phyloP scores from a whole-genome alignment of 2,113 vertebrate species.

The Phalacrocorax pelagicus region DNA sequence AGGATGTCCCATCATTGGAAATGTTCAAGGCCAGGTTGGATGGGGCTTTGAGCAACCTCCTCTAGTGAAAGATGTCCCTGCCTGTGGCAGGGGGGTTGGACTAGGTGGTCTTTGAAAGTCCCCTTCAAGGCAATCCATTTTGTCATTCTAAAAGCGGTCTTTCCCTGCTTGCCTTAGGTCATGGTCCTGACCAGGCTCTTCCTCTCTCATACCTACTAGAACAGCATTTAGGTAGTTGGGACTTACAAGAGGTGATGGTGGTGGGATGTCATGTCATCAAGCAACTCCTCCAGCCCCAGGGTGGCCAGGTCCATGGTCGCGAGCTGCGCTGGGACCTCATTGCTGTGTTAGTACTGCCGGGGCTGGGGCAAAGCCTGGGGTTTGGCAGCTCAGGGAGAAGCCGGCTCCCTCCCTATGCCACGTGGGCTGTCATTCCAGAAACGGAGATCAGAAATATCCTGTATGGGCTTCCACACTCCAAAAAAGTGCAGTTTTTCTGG shows the following conservation, averaged over 20 bases:
- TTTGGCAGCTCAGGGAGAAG: background rate
- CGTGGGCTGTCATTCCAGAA: background rate
- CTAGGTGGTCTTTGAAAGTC: background rate
- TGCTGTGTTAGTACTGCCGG: background rate
- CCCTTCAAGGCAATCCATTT: background rate
- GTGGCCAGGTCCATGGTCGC: background rate
- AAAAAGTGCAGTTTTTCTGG: background rate
- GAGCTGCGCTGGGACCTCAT: background rate
- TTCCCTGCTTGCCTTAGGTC: background rate
- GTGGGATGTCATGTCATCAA: background rate
- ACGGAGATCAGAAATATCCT: background rate
- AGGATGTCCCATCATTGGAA: background rate
- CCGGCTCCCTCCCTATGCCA: background rate
- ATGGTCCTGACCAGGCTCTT: background rate
- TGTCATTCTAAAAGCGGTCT: background rate
- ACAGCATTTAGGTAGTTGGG: background rate
- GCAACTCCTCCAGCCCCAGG: background rate
- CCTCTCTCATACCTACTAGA: background rate
- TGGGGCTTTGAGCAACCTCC: fast-evolving
- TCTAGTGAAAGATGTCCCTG: background rate
- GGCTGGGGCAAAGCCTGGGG: background rate
- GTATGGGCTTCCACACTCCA: background rate
- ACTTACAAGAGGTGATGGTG: background rate
- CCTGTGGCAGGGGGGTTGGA: fast-evolving
- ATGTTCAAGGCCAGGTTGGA: background rate